phyloP scores from a whole-genome alignment of 2,113 vertebrate genomes.

The Peucedramus taeniatus region DNA sequence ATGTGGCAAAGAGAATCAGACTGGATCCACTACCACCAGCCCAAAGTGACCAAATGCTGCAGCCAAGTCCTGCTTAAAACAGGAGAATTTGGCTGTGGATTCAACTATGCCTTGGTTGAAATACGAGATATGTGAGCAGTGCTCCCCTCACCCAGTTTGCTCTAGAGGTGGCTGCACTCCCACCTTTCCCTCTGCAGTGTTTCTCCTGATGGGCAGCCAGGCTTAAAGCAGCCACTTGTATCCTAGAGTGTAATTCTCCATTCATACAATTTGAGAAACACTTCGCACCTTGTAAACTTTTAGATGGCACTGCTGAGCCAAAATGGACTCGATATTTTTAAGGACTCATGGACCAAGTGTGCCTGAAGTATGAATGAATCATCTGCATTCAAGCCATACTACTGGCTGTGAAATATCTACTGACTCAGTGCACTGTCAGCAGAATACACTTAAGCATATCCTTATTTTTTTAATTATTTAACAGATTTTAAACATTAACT shows the following conservation, averaged over 20 bases:
- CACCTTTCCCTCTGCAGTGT: background rate
- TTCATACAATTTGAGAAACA: background rate
- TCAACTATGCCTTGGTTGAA: rapidly evolving
- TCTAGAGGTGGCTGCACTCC: background rate
- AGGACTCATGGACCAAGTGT: conserved; percentile 20
- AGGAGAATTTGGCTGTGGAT: background rate
- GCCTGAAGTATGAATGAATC: conserved; percentile 28
- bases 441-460: background rate
- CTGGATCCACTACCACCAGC: background rate
- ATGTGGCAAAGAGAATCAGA: background rate
- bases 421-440: conserved; percentile 31
- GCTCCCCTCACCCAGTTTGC: background rate
- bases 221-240: background rate
- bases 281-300: conserved; percentile 65
- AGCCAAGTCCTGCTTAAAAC: background rate
- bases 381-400: conserved; percentile 41
- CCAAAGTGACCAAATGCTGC: background rate
- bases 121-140: rapidly evolving
- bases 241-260: background rate
- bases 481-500: background rate
- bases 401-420: conserved; percentile 8
- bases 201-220: background rate
- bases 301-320: conserved; percentile 26
- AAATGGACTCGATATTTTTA: conserved; percentile 43
- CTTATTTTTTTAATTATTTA: conserved; percentile 6